Base-by-base conservation (phyloP, 1,140 invertebrate genomes). In the Choristoneura fumiferana region DNA sequence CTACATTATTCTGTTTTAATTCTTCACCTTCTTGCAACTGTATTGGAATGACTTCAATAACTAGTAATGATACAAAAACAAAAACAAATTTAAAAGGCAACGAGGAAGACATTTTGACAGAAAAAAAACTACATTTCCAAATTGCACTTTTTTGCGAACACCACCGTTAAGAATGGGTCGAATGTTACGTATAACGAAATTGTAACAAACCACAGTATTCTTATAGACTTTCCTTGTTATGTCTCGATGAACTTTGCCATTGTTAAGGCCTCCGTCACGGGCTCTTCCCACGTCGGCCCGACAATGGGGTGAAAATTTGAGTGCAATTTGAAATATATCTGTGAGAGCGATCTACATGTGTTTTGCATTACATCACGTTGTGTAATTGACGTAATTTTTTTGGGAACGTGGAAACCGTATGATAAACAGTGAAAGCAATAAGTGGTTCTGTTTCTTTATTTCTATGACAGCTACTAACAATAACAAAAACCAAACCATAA, bases 231-330 rank as follows among this genome's bases (percentile, higher is more conserved):
- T 78, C 64, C 69, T 72, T 78, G 83, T 87, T 87, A 85, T 88
- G 85, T 81, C 70, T 79, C 71, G 84, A 60, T 87, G 83, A 82
- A 87, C 82, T 81, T 77, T 78, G 80, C 84, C 81, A 89, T 89
- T 89, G 86, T 89, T 79, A 56, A 37, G n/a, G 62, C 43, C 22
- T 29, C 69, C 77, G 82, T 87, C 79, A 84, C 82, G 80, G 73
- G 65, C 36, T 62, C 39, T 83, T 87, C 85, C 76, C 82, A 87
- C 78, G 76, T 69, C 68, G 60, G 61, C 38, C 56, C 54, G 59
- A 89, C 83, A 85, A 87, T 86, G 62, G 73, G 76, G 84, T 85
- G 85, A 89, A 89, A 88, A 89, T 87, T 87, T 72, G 77, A 67
- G 57, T 69, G 73, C 75, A 79, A 80, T 84, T 81, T 81, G 76